Conservation (phyloP, 2,888 invertebrate genomes). For the Ennomos erosarius region DNA sequence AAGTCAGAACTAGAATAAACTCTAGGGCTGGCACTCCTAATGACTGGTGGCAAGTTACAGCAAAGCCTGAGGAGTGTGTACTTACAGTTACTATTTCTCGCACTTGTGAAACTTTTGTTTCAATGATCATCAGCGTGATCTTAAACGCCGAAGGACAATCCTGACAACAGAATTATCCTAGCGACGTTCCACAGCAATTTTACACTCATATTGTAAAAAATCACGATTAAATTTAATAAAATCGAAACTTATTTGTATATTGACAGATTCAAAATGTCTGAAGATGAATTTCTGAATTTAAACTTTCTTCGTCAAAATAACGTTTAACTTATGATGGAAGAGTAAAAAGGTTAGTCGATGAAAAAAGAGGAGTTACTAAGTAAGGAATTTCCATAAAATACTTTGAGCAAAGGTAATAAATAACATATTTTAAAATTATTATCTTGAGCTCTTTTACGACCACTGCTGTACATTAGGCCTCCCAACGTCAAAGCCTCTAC, state of each 20-base stretch:
- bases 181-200: constrained; percentile 78
- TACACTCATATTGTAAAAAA: constrained; percentile 57
- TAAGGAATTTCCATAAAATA: too few relatives aligned
- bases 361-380: too few relatives aligned
- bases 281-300: constrained; percentile 54
- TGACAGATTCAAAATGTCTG: constrained; percentile 13
- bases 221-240: constrained; percentile 36
- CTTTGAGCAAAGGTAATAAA: too few relatives aligned
- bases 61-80: constrained; percentile 10
- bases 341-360: constrained; percentile 6
- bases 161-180: constrained; percentile 69
- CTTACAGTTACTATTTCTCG: constrained; percentile 37
- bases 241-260: constrained; percentile 2
- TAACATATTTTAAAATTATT: too few relatives aligned
- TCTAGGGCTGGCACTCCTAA: too few relatives aligned
- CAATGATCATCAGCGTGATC: constrained; percentile 21
- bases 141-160: constrained; percentile 67
- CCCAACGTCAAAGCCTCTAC: too few relatives aligned
- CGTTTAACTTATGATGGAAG: constrained; percentile 8
- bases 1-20: too few relatives aligned
- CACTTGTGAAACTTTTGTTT: constrained; percentile 1
- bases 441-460: too few relatives aligned
- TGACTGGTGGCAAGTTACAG: not conserved
- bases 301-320: constrained; percentile 44
- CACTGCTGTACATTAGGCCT: too few relatives aligned